phyloP scores from a whole-genome alignment of 2,888 invertebrate genomes.

The Neoascia interrupta region DNA sequence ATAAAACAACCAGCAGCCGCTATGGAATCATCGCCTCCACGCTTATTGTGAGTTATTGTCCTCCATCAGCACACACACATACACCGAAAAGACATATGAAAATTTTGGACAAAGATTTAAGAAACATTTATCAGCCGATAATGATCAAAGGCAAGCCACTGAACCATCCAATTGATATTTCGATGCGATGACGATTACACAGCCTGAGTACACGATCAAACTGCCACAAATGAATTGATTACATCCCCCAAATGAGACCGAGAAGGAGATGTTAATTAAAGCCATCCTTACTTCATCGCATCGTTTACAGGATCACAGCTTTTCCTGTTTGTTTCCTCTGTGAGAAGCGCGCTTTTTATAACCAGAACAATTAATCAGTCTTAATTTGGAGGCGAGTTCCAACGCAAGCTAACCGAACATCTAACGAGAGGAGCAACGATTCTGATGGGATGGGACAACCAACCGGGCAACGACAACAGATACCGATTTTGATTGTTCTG shows the following conservation, averaged over 20 bases:
- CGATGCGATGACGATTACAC: slow-evolving; percentile 34
- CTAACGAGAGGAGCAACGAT: no score
- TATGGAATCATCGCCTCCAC: slow-evolving; percentile 61
- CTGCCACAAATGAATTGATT: slow-evolving; percentile 44
- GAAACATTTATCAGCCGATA: slow-evolving; percentile 59
- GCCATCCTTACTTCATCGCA: no score
- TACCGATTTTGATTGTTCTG: slow-evolving; percentile 17
- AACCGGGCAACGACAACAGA: neutral
- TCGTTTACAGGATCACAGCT: slow-evolving; percentile 16
- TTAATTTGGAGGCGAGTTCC: slow-evolving; percentile 59
- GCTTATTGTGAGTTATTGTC: slow-evolving; percentile 54
- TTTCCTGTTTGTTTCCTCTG: neutral
- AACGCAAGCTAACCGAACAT: slow-evolving; percentile 12
- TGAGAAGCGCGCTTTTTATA: no score
- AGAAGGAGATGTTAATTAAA: slow-evolving; percentile 46
- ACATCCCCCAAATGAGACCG: slow-evolving; percentile 5
- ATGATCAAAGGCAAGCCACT: slow-evolving; percentile 57
- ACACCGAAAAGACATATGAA: neutral
- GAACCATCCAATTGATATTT: slow-evolving; percentile 57
- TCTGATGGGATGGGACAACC: neutral
- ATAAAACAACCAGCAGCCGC: slow-evolving; percentile 54
- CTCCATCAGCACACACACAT: neutral
- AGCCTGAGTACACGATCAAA: neutral
- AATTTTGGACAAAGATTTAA: slow-evolving; percentile 25
- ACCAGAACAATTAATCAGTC: slow-evolving; percentile 64